phyloP scores from a whole-genome alignment of 2,888 invertebrate genomes.

The Thyatira batis region DNA sequence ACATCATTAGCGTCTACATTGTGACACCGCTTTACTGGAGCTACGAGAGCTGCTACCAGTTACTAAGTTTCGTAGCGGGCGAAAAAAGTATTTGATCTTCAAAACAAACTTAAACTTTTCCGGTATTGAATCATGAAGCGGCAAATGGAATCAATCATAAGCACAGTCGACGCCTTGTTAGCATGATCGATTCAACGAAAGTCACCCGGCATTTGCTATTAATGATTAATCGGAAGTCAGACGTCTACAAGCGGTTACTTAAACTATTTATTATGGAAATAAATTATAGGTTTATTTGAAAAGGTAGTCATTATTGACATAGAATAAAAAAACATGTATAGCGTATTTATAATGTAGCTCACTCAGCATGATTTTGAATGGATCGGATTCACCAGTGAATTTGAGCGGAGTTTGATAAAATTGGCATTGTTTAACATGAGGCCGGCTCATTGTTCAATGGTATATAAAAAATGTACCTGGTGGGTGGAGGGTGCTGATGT shows the following conservation, averaged over 20 bases:
- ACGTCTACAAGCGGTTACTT: neutral
- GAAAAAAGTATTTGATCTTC: constrained; percentile 14
- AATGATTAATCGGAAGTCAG: constrained; percentile 19
- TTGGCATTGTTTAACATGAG: neutral
- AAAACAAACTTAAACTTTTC: constrained; percentile 1
- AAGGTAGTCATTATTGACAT: neutral
- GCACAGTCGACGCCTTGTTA: constrained; percentile 11
- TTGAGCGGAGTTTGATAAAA: neutral
- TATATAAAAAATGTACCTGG: constrained; percentile 31
- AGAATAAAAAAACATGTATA: neutral
- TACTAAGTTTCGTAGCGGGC: constrained; percentile 34
- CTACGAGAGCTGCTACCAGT: constrained; percentile 58
- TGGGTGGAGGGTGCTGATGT: constrained; percentile 37
- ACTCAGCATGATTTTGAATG: neutral
- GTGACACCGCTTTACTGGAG: constrained; percentile 49
- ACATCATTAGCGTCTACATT: constrained; percentile 74
- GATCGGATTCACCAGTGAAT: neutral
- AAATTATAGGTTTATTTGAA: constrained; percentile 4
- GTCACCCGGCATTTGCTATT: constrained; percentile 15
- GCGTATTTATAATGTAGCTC: neutral
- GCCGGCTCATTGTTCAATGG: neutral
- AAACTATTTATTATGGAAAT: constrained; percentile 4
- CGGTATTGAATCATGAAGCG: constrained; percentile 10
- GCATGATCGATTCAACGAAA: constrained; percentile 33
- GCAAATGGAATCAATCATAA: constrained; percentile 32